These are phyloP conservation scores for Condylura cristata DNA, from an alignment of 2,113 vertebrate genomes.

Conservation along the genomic window DNA sequence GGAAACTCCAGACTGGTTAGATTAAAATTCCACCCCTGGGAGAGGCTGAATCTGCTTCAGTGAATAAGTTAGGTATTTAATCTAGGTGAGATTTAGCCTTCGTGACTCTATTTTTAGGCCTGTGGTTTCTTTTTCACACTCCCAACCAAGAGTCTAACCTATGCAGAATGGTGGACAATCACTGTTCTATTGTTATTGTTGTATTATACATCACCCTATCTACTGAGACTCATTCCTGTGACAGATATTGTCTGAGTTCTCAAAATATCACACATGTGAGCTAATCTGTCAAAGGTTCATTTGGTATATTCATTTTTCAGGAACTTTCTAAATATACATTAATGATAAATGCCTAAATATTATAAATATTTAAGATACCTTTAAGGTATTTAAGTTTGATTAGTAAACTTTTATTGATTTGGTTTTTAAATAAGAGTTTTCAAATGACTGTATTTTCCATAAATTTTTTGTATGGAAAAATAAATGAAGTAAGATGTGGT, in stretches of 20 bases:
- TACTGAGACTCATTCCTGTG: not conserved
- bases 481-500: not conserved
- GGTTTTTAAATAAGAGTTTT: constrained; percentile 42
- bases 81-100: not conserved
- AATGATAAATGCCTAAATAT: not conserved
- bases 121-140: not conserved
- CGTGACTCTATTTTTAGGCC: not conserved
- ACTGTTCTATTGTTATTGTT: not conserved
- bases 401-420: constrained; percentile 8
- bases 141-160: not conserved
- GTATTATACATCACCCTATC: not conserved
- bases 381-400: constrained; percentile 6
- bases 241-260: not conserved
- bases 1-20: not conserved
- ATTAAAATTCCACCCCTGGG: not conserved
- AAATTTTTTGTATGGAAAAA: not conserved
- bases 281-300: not conserved
- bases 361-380: not conserved
- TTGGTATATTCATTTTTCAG: not conserved
- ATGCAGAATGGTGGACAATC: not conserved
- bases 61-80: not conserved
- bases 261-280: not conserved
- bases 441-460: not conserved
- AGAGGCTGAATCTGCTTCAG: not conserved
- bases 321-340: constrained; percentile 16